Conservation (phyloP, 2,113 vertebrate genomes). For the Romanogobio albipinnatus region DNA sequence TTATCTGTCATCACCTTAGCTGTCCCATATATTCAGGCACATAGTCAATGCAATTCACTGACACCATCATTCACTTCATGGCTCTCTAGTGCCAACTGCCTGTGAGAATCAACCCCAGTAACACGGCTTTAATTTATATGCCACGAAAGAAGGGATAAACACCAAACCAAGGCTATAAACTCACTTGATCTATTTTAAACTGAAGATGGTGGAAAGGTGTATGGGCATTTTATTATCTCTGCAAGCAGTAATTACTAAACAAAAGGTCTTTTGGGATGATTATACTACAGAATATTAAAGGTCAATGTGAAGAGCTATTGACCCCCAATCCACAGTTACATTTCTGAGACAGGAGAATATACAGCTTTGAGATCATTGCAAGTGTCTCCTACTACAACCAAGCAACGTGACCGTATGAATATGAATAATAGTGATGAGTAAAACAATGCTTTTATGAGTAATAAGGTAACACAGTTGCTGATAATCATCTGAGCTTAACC, state of each 20-base stretch:
- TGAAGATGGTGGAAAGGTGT: constrained; percentile 2
- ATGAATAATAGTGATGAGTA: background rate
- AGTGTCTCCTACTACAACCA: background rate
- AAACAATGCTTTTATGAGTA: background rate
- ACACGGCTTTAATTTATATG: constrained; percentile 45
- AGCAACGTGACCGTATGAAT: background rate
- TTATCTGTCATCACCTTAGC: constrained; percentile 74
- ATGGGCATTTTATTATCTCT: constrained; percentile 21
- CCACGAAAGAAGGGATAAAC: constrained; percentile 39
- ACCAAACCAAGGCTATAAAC: constrained; percentile 39
- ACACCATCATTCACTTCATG: constrained; percentile 68
- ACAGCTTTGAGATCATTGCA: background rate
- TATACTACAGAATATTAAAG: constrained; percentile 3
- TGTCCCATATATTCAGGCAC: constrained; percentile 71
- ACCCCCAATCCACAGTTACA: background rate
- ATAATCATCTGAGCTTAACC: background rate
- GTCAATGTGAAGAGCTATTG: constrained; percentile 3
- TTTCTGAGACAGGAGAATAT: constrained; percentile 9
- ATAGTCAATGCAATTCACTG: constrained; percentile 67
- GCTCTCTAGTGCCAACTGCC: constrained; percentile 35
- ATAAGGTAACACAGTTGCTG: background rate
- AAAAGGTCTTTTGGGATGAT: constrained; percentile 2
- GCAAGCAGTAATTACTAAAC: constrained; percentile 19
- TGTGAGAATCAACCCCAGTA: constrained; percentile 38
- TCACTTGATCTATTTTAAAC: constrained; percentile 32